phyloP scores from a whole-genome alignment of 1,140 invertebrate species.

The Musca domestica region DNA sequence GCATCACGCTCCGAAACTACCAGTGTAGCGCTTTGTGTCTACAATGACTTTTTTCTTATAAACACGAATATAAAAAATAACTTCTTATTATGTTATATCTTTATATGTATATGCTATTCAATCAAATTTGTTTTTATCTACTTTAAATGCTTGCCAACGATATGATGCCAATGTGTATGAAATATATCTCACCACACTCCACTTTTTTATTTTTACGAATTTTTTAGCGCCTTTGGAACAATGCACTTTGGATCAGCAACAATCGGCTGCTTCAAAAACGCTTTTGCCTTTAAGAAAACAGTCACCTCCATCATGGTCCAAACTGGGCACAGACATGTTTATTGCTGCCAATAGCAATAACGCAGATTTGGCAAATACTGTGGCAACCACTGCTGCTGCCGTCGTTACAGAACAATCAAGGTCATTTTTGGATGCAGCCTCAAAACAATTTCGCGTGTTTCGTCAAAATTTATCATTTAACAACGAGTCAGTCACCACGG shows the following conservation, averaged over 20 bases:
- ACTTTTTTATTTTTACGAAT: background rate
- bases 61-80: too few species aligned
- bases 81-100: too few species aligned
- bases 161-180: too few species aligned
- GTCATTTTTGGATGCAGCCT: constrained; percentile 47
- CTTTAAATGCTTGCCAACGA: too few species aligned
- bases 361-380: constrained; percentile 19
- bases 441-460: constrained; percentile 47
- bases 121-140: too few species aligned
- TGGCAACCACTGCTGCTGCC: constrained; percentile 22
- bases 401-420: constrained; percentile 24
- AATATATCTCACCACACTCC: too few species aligned
- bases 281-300: constrained; percentile 28
- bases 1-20: too few species aligned
- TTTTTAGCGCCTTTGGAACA: background rate
- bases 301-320: constrained; percentile 28
- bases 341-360: constrained; percentile 12
- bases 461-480: constrained; percentile 49
- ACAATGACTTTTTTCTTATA: too few species aligned
- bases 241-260: background rate
- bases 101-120: too few species aligned
- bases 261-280: background rate
- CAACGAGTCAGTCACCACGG: constrained; percentile 27
- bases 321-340: constrained; percentile 28
- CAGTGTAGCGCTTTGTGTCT: too few species aligned